Base-by-base conservation (phyloP, 2,113 vertebrate genomes). In the Nothobranchius furzeri region DNA sequence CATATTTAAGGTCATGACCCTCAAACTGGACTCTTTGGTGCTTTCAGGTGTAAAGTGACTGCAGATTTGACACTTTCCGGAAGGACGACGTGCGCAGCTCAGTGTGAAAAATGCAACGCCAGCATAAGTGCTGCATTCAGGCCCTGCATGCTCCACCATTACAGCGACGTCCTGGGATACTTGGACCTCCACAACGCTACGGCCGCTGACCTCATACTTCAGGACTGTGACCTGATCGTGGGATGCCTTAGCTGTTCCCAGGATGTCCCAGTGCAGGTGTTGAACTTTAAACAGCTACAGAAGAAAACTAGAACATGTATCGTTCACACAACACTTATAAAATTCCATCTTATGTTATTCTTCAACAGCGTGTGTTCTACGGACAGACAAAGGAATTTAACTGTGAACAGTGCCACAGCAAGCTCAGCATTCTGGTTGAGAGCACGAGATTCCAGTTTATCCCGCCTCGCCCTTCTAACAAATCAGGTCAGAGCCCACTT, bases 31-130 rank as follows among this genome's bases (percentile, higher is more conserved):
- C 62, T 3, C 2, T 1, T 13, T 35, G 11, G 1, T 67, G 15
- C 56, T n/a, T 62, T 9, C 72, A 95, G 94, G 89, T 95, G 94
- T 86, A 94, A 94, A 63, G 79, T 92, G 15, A 91, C 81, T 9
- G 91, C 92, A 45, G 93, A 95, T 60, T 81, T 95, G 62, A 84
- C 81, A 1, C 69, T 95, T 72, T 90, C 45, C 24, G 88, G 83
- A 12, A 86, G 81, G 77, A 75, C 82, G 7, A 15, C 87, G 15
- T 93, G 90, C 60, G n/a, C 70, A 0, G 92, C 91, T 58, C 90
- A 91, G 78, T 95, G 94, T 83, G 92, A 92, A 37, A 93, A 92
- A 76, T 95, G 94, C 81, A 92, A 70, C n/a, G 70, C 87, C 3
- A 76, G 72, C 35, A 92, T 95, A 76, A 84, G 68, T 3, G 91